Evolutionary conservation across 2,797 vertebrate species (phyloP).

Genomic region (Erithacus rubecula): DNA sequence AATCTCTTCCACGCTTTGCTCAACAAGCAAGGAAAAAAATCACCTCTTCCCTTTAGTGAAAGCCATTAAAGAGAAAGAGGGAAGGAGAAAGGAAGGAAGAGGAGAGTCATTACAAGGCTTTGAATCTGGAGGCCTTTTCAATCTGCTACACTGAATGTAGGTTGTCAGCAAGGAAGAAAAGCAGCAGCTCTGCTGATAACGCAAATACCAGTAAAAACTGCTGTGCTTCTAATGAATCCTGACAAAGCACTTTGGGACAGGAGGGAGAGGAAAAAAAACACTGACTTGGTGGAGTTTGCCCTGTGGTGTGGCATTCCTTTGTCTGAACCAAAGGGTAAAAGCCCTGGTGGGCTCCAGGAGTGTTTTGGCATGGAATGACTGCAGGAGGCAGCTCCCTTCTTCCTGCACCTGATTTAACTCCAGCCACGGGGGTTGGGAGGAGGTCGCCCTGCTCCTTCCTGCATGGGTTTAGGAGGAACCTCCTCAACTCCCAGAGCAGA

Average conservation of each 20-base stretch:
- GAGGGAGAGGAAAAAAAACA: neutral
- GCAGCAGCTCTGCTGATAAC: neutral
- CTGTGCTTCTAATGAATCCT: slow-evolving; percentile 24
- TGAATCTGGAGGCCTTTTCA: slow-evolving; percentile 38
- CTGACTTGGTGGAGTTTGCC: neutral
- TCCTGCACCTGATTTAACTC: neutral
- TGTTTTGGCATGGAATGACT: neutral
- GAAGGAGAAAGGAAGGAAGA: slow-evolving; percentile 1
- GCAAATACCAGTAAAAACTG: slow-evolving; percentile 8
- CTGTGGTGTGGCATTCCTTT: neutral
- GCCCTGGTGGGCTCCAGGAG: neutral
- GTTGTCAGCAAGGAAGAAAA: slow-evolving; percentile 50
- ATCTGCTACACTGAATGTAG: neutral
- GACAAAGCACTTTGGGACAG: slow-evolving; percentile 16
- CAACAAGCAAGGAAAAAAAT: neutral
- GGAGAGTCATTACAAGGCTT: slow-evolving; percentile 24
- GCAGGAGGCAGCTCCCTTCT: neutral
- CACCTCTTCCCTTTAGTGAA: neutral
- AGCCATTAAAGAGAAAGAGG: slow-evolving; percentile 9
- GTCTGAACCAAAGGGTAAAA: neutral
- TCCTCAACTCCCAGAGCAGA: neutral
- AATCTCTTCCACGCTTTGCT: neutral
- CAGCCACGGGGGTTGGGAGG: rapidly evolving
- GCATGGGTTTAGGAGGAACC: neutral
- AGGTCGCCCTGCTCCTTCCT: neutral